Base-by-base conservation (phyloP, 2,888 invertebrate species). In the Nesidiocoris tenuis region DNA sequence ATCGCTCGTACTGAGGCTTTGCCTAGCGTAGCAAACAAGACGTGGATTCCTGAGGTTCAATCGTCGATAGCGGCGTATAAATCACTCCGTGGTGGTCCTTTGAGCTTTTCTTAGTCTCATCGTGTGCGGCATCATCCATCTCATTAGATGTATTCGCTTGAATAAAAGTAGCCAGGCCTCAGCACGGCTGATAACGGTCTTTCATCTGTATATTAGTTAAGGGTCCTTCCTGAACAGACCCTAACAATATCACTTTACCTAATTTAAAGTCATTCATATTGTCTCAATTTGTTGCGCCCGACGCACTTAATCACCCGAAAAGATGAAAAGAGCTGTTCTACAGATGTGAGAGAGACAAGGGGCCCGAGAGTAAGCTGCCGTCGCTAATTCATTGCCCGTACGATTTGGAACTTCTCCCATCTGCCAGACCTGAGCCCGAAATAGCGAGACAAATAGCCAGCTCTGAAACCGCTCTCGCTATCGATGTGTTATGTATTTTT, bases 201-300 rank as follows among this genome's bases (percentile, higher is more conserved):
- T 72, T 72, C 72, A 72, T 72, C 72, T 72, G 61, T 21, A 54
- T 54, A 63, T 72, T 72, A 72, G 61, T 72, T 72, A 61, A 25
- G 22, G 39, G 12, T 39, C 39, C 39, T 39, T 39, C 39, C 39
- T 12, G 5, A 12, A 39, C 5, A 3, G 39, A 12, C 39, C 39
- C 39, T 39, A 39, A 39, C 39, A 39, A 61, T 72, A 54, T 72
- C 61, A 72, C 72, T 39, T 54, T 61, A 72, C 61, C 72, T 72
- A 72, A 72, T 72, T 72, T 21, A 61, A 39, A 2, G 63, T 54
- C 39, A 39, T 72, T 72, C 23, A 72, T 72, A 72, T 72, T 63
- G 72, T 72, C 63, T 72, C 72, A 72, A 72, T 72, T 72, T 72
- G 72, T 72, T 61, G 39, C 39, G 39, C 23, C 54, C 54, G 19